phyloP scores from a whole-genome alignment of 1,140 invertebrate genomes.

The Parapsyche elsis region DNA sequence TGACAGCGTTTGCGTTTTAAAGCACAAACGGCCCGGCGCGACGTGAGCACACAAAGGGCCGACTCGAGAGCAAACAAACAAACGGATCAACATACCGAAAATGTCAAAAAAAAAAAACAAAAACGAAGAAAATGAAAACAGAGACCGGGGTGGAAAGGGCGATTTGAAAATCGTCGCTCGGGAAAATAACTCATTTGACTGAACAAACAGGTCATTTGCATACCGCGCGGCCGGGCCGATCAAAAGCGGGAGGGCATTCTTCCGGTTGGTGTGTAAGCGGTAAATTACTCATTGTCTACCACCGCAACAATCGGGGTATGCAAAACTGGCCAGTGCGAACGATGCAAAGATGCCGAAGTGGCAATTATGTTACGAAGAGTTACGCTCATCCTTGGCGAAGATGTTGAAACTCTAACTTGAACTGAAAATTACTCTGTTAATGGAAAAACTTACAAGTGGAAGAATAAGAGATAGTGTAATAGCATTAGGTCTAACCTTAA shows the following conservation, averaged over 20 bases:
- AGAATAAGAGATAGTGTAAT: no score
- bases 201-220: constrained; percentile 43
- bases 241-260: constrained; percentile 21
- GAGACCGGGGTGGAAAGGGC: no score
- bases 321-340: background rate
- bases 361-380: background rate
- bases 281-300: constrained; percentile 33
- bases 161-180: background rate
- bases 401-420: no score
- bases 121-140: background rate
- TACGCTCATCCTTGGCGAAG: no score
- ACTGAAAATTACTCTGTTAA: no score
- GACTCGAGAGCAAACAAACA: constrained; percentile 17
- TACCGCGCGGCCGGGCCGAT: constrained; percentile 29
- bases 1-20: constrained; percentile 55
- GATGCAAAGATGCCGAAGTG: background rate
- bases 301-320: background rate
- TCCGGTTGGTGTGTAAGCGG: constrained; percentile 1
- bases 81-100: constrained; percentile 10
- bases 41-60: constrained; percentile 30
- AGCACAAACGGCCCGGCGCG: constrained; percentile 24
- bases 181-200: constrained; percentile 48
- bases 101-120: background rate
- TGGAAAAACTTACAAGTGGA: no score
- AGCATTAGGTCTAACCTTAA: no score